These are phyloP conservation scores for Harlomillsia oculata DNA, from an alignment of 1,140 invertebrate genomes.

Conservation along the genomic window DNA sequence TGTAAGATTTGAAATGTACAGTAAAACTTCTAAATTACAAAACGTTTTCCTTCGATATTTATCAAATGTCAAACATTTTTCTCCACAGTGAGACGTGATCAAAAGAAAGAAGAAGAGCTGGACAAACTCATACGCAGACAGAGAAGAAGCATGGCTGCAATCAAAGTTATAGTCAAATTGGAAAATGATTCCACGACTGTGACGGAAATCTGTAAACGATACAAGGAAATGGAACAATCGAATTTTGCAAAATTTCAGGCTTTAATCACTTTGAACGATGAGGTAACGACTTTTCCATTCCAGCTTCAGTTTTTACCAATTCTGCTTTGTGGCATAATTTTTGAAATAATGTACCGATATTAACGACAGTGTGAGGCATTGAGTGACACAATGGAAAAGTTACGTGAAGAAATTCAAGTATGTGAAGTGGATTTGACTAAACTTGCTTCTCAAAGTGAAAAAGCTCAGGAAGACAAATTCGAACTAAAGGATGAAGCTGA, in stretches of 20 bases:
- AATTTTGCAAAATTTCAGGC: slow-evolving; percentile 4
- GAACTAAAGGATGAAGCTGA: too few species aligned
- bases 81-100: neutral
- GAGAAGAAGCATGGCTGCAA: neutral
- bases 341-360: too few species aligned
- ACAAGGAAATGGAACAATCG: neutral
- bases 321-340: too few species aligned
- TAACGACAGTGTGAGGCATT: too few species aligned
- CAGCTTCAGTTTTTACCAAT: neutral
- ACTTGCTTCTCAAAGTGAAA: too few species aligned
- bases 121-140: neutral
- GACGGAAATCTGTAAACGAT: neutral
- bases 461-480: too few species aligned
- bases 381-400: too few species aligned
- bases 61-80: too few species aligned
- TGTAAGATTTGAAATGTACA: neutral
- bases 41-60: neutral
- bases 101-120: neutral
- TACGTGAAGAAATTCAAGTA: too few species aligned
- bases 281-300: neutral
- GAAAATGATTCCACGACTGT: too few species aligned
- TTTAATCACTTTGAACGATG: slow-evolving; percentile 1
- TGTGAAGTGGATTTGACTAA: too few species aligned
- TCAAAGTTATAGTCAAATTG: neutral
- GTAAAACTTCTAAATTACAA: neutral